Conservation (phyloP, 2,888 invertebrate genomes). For the Drosophila paramelanica region DNA sequence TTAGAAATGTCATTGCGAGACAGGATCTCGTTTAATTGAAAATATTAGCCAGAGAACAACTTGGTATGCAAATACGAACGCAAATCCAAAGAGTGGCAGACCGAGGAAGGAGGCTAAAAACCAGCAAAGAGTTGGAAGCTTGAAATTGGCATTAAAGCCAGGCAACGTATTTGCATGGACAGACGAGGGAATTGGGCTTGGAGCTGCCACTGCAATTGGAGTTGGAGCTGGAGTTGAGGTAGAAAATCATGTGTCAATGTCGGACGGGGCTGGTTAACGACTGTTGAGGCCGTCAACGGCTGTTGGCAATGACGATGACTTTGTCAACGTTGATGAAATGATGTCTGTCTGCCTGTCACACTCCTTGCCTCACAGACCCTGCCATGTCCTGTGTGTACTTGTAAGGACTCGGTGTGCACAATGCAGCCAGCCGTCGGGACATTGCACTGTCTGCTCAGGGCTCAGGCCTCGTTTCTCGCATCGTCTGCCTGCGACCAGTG, state of each 20-base stretch:
- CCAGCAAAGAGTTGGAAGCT: constrained; percentile 28
- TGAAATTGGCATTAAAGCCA: constrained; percentile 69
- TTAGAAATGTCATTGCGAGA: constrained; percentile 33
- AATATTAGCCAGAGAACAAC: constrained; percentile 56
- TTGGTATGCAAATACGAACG: constrained; percentile 41
- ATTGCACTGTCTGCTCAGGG: constrained; percentile 67
- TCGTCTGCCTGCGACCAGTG: constrained; percentile 39
- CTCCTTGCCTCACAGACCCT: constrained; percentile 6
- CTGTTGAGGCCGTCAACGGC: constrained; percentile 44
- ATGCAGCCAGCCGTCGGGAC: constrained; percentile 71
- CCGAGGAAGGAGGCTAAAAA: not conserved
- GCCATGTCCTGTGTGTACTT: constrained; percentile 57
- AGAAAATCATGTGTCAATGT: constrained; percentile 66
- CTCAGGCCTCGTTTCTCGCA: constrained; percentile 29
- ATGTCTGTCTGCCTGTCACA: constrained; percentile 45
- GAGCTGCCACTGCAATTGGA: constrained; percentile 8
- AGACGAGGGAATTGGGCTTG: constrained; percentile 14
- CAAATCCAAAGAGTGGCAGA: not conserved
- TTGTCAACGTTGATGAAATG: constrained; percentile 80
- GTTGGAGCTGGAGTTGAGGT: not conserved
- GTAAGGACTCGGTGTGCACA: constrained; percentile 69
- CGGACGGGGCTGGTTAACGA: constrained; percentile 53
- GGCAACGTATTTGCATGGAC: constrained; percentile 57
- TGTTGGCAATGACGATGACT: constrained; percentile 58
- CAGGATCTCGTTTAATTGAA: constrained; percentile 67